These are phyloP conservation scores for Desmodus rotundus DNA, from an alignment of 2,113 vertebrate species.

Conservation along the genomic window DNA sequence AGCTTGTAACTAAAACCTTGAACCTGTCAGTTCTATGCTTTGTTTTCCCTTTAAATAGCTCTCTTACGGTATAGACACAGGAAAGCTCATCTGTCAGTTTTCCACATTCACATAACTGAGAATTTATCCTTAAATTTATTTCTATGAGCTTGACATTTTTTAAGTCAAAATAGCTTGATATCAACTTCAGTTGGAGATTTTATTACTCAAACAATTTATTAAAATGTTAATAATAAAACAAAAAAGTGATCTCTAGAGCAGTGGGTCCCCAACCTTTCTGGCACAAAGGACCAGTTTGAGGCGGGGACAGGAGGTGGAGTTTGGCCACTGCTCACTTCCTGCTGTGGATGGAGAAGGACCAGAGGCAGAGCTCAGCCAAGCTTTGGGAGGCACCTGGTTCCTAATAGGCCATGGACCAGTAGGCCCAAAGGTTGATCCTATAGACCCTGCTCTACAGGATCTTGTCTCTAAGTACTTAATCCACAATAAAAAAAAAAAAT, in stretches of 20 bases:
- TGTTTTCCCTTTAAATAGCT: background rate
- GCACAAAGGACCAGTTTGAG: too few species aligned
- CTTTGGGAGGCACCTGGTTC: too few species aligned
- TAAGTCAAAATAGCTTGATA: background rate
- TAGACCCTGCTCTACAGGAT: background rate
- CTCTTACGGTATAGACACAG: background rate
- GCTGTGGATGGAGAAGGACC: too few species aligned
- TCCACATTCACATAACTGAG: background rate
- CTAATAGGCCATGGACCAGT: too few species aligned
- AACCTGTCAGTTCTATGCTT: background rate
- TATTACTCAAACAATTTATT: background rate
- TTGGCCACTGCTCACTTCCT: too few species aligned
- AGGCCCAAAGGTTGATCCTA: too few species aligned
- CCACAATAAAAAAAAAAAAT: background rate
- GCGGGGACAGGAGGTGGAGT: too few species aligned
- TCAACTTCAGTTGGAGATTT: background rate
- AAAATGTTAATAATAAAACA: background rate
- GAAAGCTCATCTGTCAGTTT: background rate
- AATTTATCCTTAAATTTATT: background rate
- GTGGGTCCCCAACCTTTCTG: too few species aligned
- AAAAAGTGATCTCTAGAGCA: background rate
- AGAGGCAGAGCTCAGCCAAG: too few species aligned
- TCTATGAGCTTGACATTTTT: background rate
- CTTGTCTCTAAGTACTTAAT: slow-evolving; percentile 13
- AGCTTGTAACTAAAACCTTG: background rate